A percentile compares a stretch with the other conserved stretches of the same genome.
phyloP scores from a whole-genome alignment of 2,797 vertebrate species.

The Trematomus bernacchii region DNA sequence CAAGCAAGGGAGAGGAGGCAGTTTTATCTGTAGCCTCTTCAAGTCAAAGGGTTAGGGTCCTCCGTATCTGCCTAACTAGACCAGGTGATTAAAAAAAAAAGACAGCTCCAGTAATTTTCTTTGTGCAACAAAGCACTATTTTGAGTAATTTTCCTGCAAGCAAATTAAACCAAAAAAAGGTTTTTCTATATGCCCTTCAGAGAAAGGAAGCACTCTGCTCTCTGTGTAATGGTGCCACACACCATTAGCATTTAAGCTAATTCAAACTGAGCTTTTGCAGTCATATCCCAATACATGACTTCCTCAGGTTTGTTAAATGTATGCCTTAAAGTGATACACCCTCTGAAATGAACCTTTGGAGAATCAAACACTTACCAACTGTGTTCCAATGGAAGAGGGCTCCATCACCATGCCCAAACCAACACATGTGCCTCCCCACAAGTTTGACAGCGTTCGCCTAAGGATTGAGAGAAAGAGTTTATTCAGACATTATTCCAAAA shows the following conservation, averaged over 20 bases:
- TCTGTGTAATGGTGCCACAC: slow-evolving; percentile 68
- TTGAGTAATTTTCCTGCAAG: slow-evolving; percentile 53
- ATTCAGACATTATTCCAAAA: not conserved
- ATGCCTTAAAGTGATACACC: slow-evolving; percentile 37
- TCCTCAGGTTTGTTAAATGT: slow-evolving; percentile 51
- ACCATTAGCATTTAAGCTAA: slow-evolving; percentile 65
- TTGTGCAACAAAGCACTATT: slow-evolving; percentile 44
- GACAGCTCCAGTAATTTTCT: slow-evolving; percentile 27
- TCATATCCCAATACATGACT: slow-evolving; percentile 35
- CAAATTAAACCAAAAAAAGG: slow-evolving; percentile 44
- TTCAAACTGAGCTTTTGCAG: slow-evolving; percentile 47
- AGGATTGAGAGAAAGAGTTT: slow-evolving; percentile 7
- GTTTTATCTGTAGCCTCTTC: slow-evolving; percentile 39
- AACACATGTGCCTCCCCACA: not conserved
- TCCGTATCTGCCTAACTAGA: slow-evolving; percentile 31
- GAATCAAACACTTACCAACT: slow-evolving; percentile 22
- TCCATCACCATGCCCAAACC: not conserved
- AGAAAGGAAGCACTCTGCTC: slow-evolving; percentile 45
- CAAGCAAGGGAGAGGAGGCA: slow-evolving; percentile 60
- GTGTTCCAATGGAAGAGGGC: slow-evolving; percentile 8
- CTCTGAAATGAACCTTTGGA: slow-evolving; percentile 9
- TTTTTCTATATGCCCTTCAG: slow-evolving; percentile 56
- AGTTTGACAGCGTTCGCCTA: not conserved
- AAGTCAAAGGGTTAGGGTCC: slow-evolving; percentile 39
- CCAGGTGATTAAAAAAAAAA: slow-evolving; percentile 59